A percentile compares a stretch with the other conserved stretches of the same genome.
Evolutionary conservation across 2,797 vertebrate species (phyloP).

Genomic region (Limosa lapponica): DNA sequence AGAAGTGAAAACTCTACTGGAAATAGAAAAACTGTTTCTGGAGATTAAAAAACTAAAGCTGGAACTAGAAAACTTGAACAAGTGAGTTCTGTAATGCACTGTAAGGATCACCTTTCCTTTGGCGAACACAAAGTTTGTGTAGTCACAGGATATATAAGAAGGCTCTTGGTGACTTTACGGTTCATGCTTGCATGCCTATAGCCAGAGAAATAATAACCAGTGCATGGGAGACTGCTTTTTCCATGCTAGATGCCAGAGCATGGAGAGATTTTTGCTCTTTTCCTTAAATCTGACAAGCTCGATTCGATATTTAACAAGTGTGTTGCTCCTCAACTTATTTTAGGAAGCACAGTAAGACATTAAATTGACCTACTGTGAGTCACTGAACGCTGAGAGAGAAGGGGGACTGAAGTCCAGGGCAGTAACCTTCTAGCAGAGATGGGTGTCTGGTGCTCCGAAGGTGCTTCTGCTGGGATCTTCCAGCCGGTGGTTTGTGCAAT

Average conservation of each 20-base stretch:
- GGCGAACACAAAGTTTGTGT: background rate
- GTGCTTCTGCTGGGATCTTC: background rate
- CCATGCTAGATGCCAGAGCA: background rate
- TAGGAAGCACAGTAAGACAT: background rate
- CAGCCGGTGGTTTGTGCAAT: background rate
- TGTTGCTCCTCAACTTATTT: background rate
- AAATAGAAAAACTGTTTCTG: constrained; percentile 42
- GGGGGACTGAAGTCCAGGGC: background rate
- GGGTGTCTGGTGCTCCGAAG: background rate
- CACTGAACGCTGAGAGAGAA: background rate
- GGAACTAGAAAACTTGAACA: background rate
- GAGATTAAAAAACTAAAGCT: constrained; percentile 26
- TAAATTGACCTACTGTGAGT: background rate
- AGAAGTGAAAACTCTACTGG: constrained; percentile 33
- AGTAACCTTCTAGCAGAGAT: background rate
- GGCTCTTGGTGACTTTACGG: background rate
- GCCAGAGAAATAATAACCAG: background rate
- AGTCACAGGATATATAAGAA: too few relatives aligned
- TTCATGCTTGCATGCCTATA: background rate
- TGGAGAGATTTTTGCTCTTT: background rate
- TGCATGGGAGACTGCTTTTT: background rate
- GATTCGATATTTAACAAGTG: background rate
- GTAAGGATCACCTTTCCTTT: background rate
- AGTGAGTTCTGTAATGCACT: rapidly evolving
- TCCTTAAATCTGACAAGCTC: background rate